Base-by-base conservation (phyloP, 2,888 invertebrate species). In the Ditula angustiorana region DNA sequence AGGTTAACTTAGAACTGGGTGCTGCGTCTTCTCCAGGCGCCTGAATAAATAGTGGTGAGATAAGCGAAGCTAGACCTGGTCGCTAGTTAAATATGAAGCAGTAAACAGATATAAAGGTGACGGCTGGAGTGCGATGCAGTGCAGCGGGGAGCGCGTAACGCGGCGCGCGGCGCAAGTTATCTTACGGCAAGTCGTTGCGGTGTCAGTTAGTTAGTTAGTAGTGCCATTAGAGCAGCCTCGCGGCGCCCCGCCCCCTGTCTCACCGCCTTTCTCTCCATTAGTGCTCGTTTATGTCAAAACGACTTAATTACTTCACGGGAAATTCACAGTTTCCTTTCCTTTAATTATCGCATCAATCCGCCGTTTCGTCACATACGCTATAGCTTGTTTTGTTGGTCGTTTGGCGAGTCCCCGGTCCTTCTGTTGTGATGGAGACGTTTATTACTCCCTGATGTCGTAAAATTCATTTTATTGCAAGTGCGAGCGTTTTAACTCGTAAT, bases 201-300 rank as follows among this genome's bases (percentile, higher is more conserved):
- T 79, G 82, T 85, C 85, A 83, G 83, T 88, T 86, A 87, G 83
- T 86, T 85, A 82, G 85, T 85, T 85, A 87, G 87, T 87, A 84
- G 86, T 82, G 85, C 84, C 85, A 87, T 88, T 88, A 86, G 83
- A 80, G 82, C 76, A 76, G 77, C 78, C 79, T 80, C 81, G 79
- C 77, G 77, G 74, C 80, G 70, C 75, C 76, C 77, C 82, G 70
- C 79, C 76, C 76, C 79, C 79, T 78, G 77, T 81, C 82, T 79
- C 75, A 70, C 78, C 74, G 76, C 81, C 80, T 78, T 79, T 74
- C 78, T 77, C 85, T 79, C 80, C 86, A 86, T 86, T 86, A 86
- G 83, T 79, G 85, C 83, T 82, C 81, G 83, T 83, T 83, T 82
- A 77, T 83, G 83, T 86, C 85, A 85, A 86, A 88, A 88, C 81